These are phyloP conservation scores for Melangyna quadrimaculata DNA, from an alignment of 2,888 invertebrate genomes.

Conservation along the genomic window DNA sequence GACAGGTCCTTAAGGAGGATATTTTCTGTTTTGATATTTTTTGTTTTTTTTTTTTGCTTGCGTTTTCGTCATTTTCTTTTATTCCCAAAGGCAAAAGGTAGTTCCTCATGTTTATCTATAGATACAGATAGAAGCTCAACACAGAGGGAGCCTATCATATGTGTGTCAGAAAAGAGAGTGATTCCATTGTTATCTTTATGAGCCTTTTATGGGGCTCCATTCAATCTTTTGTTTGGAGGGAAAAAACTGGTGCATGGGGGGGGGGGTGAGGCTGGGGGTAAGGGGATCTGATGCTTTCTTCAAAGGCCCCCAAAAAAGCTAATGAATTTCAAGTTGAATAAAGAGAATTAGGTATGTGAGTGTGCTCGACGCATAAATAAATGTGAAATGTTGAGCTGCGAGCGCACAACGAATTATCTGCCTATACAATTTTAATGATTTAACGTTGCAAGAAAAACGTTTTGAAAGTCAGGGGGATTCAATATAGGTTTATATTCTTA, in stretches of 20 bases:
- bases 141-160: constrained; percentile 37
- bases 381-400: constrained; percentile 16
- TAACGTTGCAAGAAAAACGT: constrained; percentile 16
- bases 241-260: neutral
- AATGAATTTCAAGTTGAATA: constrained; percentile 64
- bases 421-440: constrained; percentile 25
- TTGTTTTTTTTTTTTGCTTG: neutral
- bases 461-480: neutral
- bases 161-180: constrained; percentile 41
- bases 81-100: constrained; percentile 32
- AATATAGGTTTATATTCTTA: neutral
- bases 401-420: constrained; percentile 31
- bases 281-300: too few relatives aligned
- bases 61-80: constrained; percentile 21
- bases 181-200: constrained; percentile 54
- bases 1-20: constrained; percentile 70
- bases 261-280: too few relatives aligned
- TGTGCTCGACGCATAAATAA: constrained; percentile 10
- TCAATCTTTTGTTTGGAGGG: constrained; percentile 47
- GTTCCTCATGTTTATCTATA: constrained; percentile 20
- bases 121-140: neutral
- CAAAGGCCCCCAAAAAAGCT: constrained; percentile 40
- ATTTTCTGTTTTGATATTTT: constrained; percentile 28
- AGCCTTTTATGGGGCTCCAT: constrained; percentile 29
- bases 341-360: constrained; percentile 10